These are phyloP conservation scores for Lysiphlebus fabarum DNA, from an alignment of 1,140 invertebrate species.

Conservation along the genomic window DNA sequence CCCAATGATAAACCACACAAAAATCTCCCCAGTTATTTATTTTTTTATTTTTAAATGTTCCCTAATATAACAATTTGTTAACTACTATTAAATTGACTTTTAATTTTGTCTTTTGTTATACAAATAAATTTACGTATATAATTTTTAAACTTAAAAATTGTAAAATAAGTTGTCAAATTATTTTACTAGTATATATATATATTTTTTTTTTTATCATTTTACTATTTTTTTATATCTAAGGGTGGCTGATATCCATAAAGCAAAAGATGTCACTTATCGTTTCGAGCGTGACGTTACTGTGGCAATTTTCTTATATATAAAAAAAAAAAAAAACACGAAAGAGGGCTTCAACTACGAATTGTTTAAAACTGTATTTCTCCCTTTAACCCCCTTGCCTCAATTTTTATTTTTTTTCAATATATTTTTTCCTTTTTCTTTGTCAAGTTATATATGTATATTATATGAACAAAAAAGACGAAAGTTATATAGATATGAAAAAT, in stretches of 20 bases:
- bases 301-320: constrained; percentile 27
- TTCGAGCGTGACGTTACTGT: constrained; percentile 21
- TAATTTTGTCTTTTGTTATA: constrained; percentile 11
- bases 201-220: background rate
- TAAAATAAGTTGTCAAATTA: background rate
- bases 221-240: background rate
- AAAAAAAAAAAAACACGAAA: constrained; percentile 9
- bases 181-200: background rate
- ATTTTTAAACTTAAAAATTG: no score
- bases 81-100: constrained; percentile 49
- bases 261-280: constrained; percentile 19
- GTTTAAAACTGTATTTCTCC: constrained; percentile 38
- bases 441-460: no score
- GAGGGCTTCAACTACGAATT: constrained; percentile 31
- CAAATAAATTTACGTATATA: no score
- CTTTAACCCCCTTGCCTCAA: background rate
- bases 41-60: constrained; percentile 19
- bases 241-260: constrained; percentile 17
- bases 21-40: constrained; percentile 33
- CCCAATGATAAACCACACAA: constrained; percentile 43
- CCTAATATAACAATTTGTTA: constrained; percentile 52
- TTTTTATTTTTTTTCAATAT: background rate
- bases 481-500: constrained; percentile 43
- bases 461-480: constrained; percentile 15
- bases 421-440: background rate